Evolutionary conservation across 2,888 invertebrate genomes (phyloP), one percentile per base, ranked within the genome.

Genomic region (Cantharis nigra): DNA sequence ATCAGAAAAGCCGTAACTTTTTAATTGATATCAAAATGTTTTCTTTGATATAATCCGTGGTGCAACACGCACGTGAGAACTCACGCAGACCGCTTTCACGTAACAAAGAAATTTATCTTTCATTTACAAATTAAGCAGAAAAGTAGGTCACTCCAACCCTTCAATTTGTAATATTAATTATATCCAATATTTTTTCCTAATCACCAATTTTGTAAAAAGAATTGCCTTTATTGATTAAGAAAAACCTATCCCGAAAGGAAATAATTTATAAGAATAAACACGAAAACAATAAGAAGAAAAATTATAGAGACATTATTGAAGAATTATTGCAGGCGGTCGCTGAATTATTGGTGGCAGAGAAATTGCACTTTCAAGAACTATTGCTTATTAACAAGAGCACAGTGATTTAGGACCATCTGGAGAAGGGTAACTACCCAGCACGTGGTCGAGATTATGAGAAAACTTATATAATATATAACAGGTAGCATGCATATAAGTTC

Each of bases 361-460:
- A 77, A 79, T 76, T 79, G 75, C 78, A 74, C 72, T 71, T 63
- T 20, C 23, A 67, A n/a, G 65, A 74, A 78, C 76, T 81, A 83
- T 82, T 81, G 81, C 81, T 81, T 83, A 82, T 83, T 82, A 82
- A 83, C 80, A 79, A 78, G 80, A 81, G 75, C 79, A 72, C 65
- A 65, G 65, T 83, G 83, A 83, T 83, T 83, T 83, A 83, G 76
- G 78, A 69, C 70, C 70, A 67, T 72, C 71, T 63, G 71, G 79
- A 80, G 79, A 75, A 76, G 79, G 76, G 80, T 74, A 79, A 80
- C 76, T 79, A 80, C 82, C 79, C 83, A 81, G 82, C 82, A 77
- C 81, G 82, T 74, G 83, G 82, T 79, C 82, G 75, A 80, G 78
- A 81, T 84, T 84, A 84, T 84, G 84, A 84, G 84, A 82, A 84